Conservation (phyloP, 2,888 invertebrate species). For the Cheilosia pagana region DNA sequence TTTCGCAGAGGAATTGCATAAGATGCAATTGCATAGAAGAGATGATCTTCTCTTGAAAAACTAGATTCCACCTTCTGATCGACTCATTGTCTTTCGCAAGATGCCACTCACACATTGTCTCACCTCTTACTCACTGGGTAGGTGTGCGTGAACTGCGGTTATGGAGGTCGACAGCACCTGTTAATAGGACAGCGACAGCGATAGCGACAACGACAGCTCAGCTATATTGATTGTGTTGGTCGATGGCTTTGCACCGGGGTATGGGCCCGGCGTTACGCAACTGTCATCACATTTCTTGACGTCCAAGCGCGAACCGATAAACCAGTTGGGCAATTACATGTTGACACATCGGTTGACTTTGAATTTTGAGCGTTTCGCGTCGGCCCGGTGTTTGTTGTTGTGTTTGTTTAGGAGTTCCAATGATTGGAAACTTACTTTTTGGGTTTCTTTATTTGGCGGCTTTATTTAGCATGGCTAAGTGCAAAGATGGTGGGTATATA, state of each 20-base stretch:
- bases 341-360: conserved; percentile 67
- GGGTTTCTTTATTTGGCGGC: conserved; percentile 6
- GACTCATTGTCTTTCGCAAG: conserved; percentile 34
- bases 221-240: neutral
- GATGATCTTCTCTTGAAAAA: neutral
- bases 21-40: conserved; percentile 15
- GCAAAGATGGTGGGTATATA: conserved; percentile 9
- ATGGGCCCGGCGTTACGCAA: conserved; percentile 36
- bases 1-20: conserved; percentile 11
- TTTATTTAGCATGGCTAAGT: conserved; percentile 11
- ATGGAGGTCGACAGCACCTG: conserved; percentile 61
- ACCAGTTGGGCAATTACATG: conserved; percentile 56
- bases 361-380: conserved; percentile 15
- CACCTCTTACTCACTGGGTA: conserved; percentile 1
- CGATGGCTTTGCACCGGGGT: conserved; percentile 24
- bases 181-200: conserved; percentile 6
- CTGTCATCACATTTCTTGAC: conserved; percentile 29
- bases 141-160: neutral
- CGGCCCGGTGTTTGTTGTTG: conserved; percentile 2
- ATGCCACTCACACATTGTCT: conserved; percentile 9
- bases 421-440: neutral
- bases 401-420: conserved; percentile 2
- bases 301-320: conserved; percentile 34
- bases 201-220: neutral
- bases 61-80: neutral